These are phyloP conservation scores for Uromys caudimaculatus DNA, from an alignment of 2,797 vertebrate species.

Conservation along the genomic window DNA sequence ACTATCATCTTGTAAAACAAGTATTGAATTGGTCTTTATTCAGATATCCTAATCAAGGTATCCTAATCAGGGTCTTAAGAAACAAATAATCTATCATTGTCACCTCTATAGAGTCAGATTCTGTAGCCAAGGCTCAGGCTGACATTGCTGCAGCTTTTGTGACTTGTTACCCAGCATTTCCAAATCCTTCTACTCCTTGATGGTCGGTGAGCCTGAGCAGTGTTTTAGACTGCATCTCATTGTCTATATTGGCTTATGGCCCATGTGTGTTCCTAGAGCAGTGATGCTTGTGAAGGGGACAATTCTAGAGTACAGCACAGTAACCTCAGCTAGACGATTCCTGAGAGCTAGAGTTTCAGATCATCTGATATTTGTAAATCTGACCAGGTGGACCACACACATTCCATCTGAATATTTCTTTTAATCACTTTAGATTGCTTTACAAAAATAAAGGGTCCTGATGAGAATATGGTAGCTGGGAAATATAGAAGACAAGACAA, in stretches of 20 bases:
- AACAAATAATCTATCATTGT: slow-evolving; percentile 83
- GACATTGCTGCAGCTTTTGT: slow-evolving; percentile 81
- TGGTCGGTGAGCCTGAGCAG: slow-evolving; percentile 63
- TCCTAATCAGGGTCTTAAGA: slow-evolving; percentile 70
- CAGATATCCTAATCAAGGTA: slow-evolving; percentile 32
- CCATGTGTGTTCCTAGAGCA: background rate
- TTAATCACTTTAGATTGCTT: slow-evolving; percentile 42
- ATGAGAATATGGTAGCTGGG: background rate
- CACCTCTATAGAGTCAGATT: slow-evolving; percentile 80
- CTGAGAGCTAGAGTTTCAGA: slow-evolving; percentile 22
- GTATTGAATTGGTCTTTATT: slow-evolving; percentile 65
- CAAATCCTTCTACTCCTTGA: slow-evolving; percentile 71
- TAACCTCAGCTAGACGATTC: background rate
- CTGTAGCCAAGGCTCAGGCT: slow-evolving; percentile 70
- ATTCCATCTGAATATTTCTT: slow-evolving; percentile 34
- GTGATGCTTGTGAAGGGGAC: slow-evolving; percentile 11
- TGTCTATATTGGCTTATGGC: slow-evolving; percentile 38
- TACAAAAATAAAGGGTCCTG: slow-evolving; percentile 21
- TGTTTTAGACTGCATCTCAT: slow-evolving; percentile 34
- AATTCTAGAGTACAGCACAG: slow-evolving; percentile 41
- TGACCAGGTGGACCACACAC: background rate
- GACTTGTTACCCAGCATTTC: slow-evolving; percentile 79
- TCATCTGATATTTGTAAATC: background rate
- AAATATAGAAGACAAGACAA: slow-evolving; percentile 9
- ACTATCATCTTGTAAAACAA: slow-evolving; percentile 57